A percentile compares a stretch with the other conserved stretches of the same genome.
Evolutionary conservation across 1,140 invertebrate species (phyloP).

Genomic region (Leguminivora glycinivorella): DNA sequence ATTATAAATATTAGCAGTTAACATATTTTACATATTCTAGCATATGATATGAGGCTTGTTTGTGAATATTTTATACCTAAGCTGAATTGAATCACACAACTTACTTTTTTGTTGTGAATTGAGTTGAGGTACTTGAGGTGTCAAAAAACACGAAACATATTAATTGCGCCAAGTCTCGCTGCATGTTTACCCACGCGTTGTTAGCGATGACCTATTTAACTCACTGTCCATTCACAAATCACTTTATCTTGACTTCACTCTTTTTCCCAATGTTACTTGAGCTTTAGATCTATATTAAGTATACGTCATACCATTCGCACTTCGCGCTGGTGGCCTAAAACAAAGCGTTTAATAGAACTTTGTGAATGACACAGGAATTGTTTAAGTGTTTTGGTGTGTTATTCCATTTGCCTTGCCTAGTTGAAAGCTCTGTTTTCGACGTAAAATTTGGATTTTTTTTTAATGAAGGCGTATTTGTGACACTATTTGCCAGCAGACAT

Average conservation of each 20-base stretch:
- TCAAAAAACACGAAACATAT: not conserved
- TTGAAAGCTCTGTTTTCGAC: too few species aligned
- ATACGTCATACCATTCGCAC: not conserved
- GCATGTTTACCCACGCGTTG: constrained; percentile 16
- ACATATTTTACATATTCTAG: too few species aligned
- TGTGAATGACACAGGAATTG: constrained; percentile 5
- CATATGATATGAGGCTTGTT: too few species aligned
- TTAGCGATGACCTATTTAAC: constrained; percentile 26
- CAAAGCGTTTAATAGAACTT: not conserved
- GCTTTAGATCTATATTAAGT: not conserved
- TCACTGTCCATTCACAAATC: not conserved
- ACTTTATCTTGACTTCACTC: not conserved
- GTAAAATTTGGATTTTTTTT: too few species aligned
- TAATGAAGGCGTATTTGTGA: too few species aligned
- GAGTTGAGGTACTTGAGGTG: not conserved
- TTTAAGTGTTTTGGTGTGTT: not conserved
- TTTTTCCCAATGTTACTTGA: not conserved
- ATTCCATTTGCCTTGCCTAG: not conserved
- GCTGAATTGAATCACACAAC: not conserved
- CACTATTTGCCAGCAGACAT: too few species aligned
- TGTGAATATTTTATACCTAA: too few species aligned
- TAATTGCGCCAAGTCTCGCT: not conserved
- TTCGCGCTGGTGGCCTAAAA: not conserved
- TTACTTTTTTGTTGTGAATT: not conserved
- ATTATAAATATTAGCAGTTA: too few species aligned